Percentiles rank a stretch among this genome's conserved stretches.
Evolutionary conservation across 2,113 vertebrate genomes (phyloP).

Genomic region (Cercocebus atys): DNA sequence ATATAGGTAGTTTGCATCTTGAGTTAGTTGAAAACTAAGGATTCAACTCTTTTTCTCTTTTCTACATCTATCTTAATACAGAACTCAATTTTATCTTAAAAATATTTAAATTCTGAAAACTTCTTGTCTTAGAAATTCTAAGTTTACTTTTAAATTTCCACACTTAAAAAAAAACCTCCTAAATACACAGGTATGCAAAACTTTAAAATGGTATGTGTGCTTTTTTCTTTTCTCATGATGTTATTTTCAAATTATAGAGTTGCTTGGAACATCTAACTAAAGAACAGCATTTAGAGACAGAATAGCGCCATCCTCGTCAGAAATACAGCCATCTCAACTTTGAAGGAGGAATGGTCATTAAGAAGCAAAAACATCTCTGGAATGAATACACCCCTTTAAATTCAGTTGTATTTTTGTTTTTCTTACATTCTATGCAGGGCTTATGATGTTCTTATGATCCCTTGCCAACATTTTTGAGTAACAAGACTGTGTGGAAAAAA

Average conservation of each 20-base stretch:
- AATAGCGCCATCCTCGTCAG: background rate
- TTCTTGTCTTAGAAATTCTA: background rate
- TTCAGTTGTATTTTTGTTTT: conserved; percentile 47
- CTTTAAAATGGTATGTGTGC: background rate
- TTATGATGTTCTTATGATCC: background rate
- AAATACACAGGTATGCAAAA: conserved; percentile 3
- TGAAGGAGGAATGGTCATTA: conserved; percentile 8
- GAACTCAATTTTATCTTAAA: conserved; percentile 1
- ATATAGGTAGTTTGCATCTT: background rate
- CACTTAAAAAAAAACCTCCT: background rate
- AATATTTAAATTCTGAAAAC: conserved; percentile 49
- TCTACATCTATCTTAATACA: background rate
- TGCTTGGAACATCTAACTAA: background rate
- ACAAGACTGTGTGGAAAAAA: background rate
- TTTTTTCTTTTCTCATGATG: conserved; percentile 8
- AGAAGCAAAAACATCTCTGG: background rate
- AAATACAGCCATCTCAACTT: background rate
- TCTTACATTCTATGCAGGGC: background rate
- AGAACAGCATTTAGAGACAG: background rate
- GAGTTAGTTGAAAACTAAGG: background rate
- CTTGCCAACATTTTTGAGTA: conserved; percentile 53
- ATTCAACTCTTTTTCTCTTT: background rate
- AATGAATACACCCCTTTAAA: background rate
- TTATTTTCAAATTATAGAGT: conserved; percentile 48
- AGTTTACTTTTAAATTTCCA: conserved; percentile 31